Percentiles rank a stretch among this genome's conserved stretches.
Conservation (phyloP, 2,797 vertebrate species). For the Agapornis canus region DNA sequence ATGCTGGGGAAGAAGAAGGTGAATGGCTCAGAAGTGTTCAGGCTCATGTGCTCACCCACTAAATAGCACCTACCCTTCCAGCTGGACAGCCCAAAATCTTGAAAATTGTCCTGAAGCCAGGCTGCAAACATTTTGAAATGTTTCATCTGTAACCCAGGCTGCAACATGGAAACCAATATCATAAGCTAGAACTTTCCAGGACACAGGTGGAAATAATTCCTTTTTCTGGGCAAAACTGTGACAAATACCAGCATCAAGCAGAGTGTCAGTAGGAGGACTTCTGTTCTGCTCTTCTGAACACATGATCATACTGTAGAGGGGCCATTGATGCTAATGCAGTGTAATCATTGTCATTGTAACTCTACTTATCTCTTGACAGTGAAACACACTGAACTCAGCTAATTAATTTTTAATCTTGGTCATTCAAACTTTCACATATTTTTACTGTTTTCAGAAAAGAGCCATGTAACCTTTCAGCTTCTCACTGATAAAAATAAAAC, state of each 20-base stretch:
- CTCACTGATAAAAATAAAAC: not conserved
- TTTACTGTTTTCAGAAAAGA: not conserved
- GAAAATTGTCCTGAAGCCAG: not conserved
- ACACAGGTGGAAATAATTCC: not conserved
- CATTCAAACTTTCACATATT: not conserved
- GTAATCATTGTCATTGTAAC: not conserved
- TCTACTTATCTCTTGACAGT: not conserved
- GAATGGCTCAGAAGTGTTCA: not conserved
- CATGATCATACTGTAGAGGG: rapidly evolving
- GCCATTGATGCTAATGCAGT: not conserved
- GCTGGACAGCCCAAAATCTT: not conserved
- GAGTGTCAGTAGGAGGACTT: not conserved
- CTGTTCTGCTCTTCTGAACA: not conserved
- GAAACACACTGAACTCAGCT: not conserved
- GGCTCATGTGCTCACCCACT: rapidly evolving
- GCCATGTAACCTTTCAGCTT: not conserved
- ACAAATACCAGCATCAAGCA: not conserved
- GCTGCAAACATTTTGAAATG: not conserved
- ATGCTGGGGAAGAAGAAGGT: not conserved
- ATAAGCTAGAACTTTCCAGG: not conserved
- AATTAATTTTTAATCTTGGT: not conserved
- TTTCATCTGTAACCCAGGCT: not conserved
- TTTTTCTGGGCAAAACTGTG: not conserved
- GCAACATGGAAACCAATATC: not conserved
- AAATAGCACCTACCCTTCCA: not conserved